phyloP scores from a whole-genome alignment of 2,113 vertebrate genomes.

The Lichenostomus cassidix region DNA sequence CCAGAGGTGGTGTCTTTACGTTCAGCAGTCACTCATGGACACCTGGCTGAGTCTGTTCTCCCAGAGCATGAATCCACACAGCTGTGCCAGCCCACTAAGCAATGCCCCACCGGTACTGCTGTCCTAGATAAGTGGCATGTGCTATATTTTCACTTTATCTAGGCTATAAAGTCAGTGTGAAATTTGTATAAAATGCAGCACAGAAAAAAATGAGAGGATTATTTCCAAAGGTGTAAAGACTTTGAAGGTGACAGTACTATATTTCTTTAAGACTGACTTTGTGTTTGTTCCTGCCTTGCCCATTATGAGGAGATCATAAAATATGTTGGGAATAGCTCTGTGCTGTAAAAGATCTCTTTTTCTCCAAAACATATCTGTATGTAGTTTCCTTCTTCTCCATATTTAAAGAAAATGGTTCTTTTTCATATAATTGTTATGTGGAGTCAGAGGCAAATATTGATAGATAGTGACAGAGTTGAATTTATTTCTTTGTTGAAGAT shows the following conservation, averaged over 20 bases:
- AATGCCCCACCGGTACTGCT: not conserved
- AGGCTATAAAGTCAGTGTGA: not conserved
- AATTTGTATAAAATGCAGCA: not conserved
- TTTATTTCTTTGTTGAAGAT: slow-evolving; percentile 58
- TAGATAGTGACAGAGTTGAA: slow-evolving; percentile 33
- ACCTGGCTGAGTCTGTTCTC: not conserved
- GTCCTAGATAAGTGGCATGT: not conserved
- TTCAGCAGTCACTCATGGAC: not conserved
- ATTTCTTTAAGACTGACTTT: not conserved
- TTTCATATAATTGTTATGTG: slow-evolving; percentile 23
- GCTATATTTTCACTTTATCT: not conserved
- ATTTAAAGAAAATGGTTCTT: slow-evolving; percentile 47
- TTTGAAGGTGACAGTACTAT: not conserved
- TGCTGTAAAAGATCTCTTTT: not conserved
- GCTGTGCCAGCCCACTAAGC: not conserved
- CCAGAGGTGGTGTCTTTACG: rapidly evolving
- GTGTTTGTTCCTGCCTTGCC: not conserved
- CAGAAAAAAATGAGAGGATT: not conserved
- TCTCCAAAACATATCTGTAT: not conserved
- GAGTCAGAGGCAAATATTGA: slow-evolving; percentile 60
- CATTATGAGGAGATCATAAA: not conserved
- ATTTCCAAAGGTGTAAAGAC: not conserved
- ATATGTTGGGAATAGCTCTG: not conserved
- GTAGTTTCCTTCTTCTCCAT: not conserved
- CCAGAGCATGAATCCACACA: not conserved